Conservation (phyloP, 2,888 invertebrate species). For the Lycocerus yunnanus region DNA sequence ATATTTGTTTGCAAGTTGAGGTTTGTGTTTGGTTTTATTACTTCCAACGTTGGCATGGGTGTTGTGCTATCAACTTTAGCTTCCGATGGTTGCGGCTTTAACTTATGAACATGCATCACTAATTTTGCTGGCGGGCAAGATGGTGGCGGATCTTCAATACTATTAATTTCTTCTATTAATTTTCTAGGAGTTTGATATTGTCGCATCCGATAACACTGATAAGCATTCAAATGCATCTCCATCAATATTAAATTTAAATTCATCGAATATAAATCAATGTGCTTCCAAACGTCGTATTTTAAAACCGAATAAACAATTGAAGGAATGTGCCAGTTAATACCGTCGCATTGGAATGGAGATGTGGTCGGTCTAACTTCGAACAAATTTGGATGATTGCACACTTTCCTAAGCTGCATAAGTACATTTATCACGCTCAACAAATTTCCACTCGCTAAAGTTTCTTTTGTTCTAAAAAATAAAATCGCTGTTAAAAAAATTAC, state of each 20-base stretch:
- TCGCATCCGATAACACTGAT: constrained; percentile 81
- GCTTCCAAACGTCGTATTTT: constrained; percentile 76
- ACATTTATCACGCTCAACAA: constrained; percentile 94
- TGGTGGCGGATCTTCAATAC: constrained; percentile 62
- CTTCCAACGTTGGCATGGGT: background rate
- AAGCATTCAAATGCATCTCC: constrained; percentile 74
- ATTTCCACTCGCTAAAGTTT: constrained; percentile 91
- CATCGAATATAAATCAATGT: constrained; percentile 66
- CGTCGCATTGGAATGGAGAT: constrained; percentile 90
- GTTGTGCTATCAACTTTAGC: background rate
- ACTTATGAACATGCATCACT: constrained; percentile 43
- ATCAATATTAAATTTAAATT: constrained; percentile 70
- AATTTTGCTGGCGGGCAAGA: constrained; percentile 63
- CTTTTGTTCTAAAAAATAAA: constrained; percentile 75
- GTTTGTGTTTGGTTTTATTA: constrained; percentile 9
- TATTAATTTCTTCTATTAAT: constrained; percentile 62
- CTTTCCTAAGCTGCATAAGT: constrained; percentile 95
- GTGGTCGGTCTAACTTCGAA: constrained; percentile 95
- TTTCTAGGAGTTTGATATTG: constrained; percentile 72
- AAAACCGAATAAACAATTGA: constrained; percentile 72
- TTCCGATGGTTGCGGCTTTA: constrained; percentile 34
- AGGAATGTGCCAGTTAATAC: constrained; percentile 71
- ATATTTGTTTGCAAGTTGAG: constrained; percentile 36
- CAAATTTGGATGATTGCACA: constrained; percentile 97
- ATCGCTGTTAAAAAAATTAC: constrained; percentile 9